These are phyloP conservation scores for Anguilla anguilla DNA, from an alignment of 2,797 vertebrate species.

Conservation along the genomic window DNA sequence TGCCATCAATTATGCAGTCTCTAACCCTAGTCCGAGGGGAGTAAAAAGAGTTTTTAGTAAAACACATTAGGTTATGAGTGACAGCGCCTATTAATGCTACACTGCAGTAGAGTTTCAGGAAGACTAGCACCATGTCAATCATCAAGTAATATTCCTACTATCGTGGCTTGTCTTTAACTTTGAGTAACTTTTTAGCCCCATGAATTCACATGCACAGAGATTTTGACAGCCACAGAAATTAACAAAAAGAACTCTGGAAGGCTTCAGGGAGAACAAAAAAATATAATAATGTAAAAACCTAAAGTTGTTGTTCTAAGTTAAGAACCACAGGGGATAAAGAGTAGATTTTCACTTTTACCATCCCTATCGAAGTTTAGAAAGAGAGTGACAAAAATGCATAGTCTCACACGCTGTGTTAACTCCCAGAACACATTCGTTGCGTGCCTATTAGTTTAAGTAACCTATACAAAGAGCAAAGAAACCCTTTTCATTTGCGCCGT, in stretches of 20 bases:
- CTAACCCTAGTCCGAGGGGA: too few species aligned
- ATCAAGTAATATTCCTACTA: too few species aligned
- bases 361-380: neutral
- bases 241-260: neutral
- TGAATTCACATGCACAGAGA: neutral
- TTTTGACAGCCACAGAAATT: neutral
- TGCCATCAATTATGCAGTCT: too few species aligned
- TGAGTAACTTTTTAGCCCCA: neutral
- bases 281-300: neutral
- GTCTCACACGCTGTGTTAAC: neutral
- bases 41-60: too few species aligned
- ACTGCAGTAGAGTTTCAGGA: too few species aligned
- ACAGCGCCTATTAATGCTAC: too few species aligned
- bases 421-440: neutral
- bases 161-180: neutral
- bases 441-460: neutral
- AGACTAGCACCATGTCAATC: too few species aligned
- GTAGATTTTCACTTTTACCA: neutral
- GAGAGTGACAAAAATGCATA: neutral
- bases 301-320: neutral
- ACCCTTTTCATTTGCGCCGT: constrained; percentile 4
- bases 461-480: neutral
- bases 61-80: too few species aligned
- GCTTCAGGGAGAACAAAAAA: neutral
- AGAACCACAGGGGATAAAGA: neutral